Evolutionary conservation across 2,888 invertebrate genomes (phyloP).

Genomic region (Melinopterus prodromus): DNA sequence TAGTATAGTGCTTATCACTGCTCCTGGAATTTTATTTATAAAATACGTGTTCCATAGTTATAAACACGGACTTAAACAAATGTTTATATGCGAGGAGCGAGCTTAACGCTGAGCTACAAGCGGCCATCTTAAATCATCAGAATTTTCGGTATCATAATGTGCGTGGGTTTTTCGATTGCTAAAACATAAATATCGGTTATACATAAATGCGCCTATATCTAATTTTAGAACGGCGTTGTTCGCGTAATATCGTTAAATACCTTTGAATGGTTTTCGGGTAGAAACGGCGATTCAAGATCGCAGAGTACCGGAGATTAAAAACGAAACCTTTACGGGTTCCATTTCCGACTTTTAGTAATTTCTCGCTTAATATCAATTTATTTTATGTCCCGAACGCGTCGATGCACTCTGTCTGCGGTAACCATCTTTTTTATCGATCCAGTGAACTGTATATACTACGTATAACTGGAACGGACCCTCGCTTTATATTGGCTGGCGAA

Average conservation of each 20-base stretch:
- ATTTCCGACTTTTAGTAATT: slow-evolving; percentile 36
- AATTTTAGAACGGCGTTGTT: neutral
- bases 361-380: slow-evolving; percentile 37
- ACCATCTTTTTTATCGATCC: neutral
- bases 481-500: no score
- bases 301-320: slow-evolving; percentile 35
- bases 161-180: neutral
- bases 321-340: slow-evolving; percentile 28
- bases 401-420: slow-evolving; percentile 21
- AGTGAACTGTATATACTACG: no score
- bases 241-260: neutral
- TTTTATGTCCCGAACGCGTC: slow-evolving; percentile 31
- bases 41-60: no score
- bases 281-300: slow-evolving; percentile 4
- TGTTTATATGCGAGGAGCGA: neutral
- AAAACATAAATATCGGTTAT: neutral
- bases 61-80: neutral
- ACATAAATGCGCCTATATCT: neutral
- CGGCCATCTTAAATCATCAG: neutral
- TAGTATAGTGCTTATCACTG: no score
- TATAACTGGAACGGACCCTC: no score
- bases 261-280: neutral
- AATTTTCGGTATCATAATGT: neutral
- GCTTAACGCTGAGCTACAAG: no score
- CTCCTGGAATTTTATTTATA: no score